Evolutionary conservation across 2,797 vertebrate species (phyloP).

Genomic region (Rhinichthys osculus): DNA sequence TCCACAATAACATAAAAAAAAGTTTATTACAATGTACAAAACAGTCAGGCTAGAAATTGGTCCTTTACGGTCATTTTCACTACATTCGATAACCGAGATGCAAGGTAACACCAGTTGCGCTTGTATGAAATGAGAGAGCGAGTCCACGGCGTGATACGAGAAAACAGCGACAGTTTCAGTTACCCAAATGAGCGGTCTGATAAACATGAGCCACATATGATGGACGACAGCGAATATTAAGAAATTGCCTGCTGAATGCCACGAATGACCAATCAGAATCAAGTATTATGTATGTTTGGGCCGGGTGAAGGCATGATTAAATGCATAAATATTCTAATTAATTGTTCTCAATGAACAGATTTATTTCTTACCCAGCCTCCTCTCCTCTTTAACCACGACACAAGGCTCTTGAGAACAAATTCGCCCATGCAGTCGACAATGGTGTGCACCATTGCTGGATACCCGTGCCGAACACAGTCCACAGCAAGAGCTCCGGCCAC

Average conservation of each 20-base stretch:
- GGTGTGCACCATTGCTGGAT: conserved; percentile 91
- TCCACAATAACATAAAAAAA: neutral
- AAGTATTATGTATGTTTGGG: neutral
- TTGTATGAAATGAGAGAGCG: neutral
- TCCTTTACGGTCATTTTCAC: neutral
- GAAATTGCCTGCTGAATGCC: neutral
- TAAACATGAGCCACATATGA: neutral
- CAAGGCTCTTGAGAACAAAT: conserved; percentile 92
- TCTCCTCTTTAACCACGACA: conserved; percentile 87
- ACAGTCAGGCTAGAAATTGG: too few species aligned
- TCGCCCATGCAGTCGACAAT: conserved; percentile 97
- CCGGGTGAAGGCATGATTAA: neutral
- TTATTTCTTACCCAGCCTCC: conserved; percentile 93
- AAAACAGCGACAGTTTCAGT: neutral
- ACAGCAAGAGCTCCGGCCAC: conserved; percentile 92
- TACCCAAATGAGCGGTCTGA: neutral
- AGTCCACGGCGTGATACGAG: neutral
- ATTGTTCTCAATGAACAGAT: neutral
- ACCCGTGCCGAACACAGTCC: conserved; percentile 92
- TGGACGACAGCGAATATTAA: neutral
- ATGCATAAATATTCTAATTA: neutral
- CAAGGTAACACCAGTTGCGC: neutral
- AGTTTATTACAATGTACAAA: too few species aligned
- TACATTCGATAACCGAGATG: neutral
- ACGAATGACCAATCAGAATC: neutral